phyloP scores from a whole-genome alignment of 2,113 vertebrate species.

The Halcyon malimbica region DNA sequence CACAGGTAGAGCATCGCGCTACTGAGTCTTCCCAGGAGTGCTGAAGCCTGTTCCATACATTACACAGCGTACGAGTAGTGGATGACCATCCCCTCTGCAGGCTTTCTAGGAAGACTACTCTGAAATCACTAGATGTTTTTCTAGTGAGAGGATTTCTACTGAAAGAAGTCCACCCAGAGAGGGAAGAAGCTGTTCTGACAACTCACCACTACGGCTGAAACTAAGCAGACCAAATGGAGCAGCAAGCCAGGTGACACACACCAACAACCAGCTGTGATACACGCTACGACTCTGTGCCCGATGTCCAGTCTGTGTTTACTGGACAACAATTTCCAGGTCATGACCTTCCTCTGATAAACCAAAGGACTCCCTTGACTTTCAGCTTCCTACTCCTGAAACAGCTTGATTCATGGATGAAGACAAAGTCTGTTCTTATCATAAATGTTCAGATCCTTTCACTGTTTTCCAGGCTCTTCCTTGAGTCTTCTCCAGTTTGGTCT shows the following conservation, averaged over 20 bases:
- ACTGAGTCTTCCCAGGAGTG: not conserved
- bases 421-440: not conserved
- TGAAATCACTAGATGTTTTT: not conserved
- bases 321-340: not conserved
- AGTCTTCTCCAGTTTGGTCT: not conserved
- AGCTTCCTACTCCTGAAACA: not conserved
- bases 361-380: not conserved
- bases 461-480: not conserved
- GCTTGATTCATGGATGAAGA: not conserved
- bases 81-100: not conserved
- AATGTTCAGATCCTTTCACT: not conserved
- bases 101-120: not conserved
- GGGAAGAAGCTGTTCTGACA: not conserved
- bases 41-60: not conserved
- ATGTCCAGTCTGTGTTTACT: not conserved
- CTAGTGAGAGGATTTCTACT: not conserved
- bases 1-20: not conserved
- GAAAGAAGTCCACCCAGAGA: not conserved
- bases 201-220: not conserved
- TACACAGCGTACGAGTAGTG: not conserved
- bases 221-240: not conserved
- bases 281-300: not conserved
- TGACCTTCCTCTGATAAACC: not conserved
- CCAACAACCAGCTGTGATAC: not conserved
- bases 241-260: not conserved